Conservation (phyloP, 1,140 invertebrate species). For the Drosophila mauritiana region DNA sequence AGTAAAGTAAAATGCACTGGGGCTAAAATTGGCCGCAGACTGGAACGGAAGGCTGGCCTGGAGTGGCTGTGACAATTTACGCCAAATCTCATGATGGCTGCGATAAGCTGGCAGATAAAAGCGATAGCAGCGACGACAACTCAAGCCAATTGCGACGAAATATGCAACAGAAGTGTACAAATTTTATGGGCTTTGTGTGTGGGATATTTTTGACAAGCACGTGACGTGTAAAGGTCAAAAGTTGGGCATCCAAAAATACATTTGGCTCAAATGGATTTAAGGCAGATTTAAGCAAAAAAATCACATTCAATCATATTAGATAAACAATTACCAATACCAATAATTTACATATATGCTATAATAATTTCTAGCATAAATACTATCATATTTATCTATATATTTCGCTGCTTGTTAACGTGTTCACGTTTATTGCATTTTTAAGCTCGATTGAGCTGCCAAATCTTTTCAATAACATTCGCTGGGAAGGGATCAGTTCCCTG, state of each 20-base stretch:
- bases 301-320: no score
- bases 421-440: background rate
- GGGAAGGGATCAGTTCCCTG: background rate
- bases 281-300: no score
- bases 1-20: constrained; percentile 23
- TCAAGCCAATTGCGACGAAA: constrained; percentile 43
- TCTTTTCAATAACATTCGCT: constrained; percentile 12
- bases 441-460: background rate
- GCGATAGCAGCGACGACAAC: constrained; percentile 32
- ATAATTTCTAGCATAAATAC: no score
- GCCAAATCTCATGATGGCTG: constrained; percentile 61
- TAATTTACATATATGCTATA: no score
- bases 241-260: constrained; percentile 23
- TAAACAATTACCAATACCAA: no score
- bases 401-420: no score
- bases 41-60: background rate
- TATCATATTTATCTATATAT: no score
- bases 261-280: constrained; percentile 6
- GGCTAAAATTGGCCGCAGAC: background rate
- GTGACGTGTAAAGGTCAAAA: constrained; percentile 27
- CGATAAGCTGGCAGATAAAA: constrained; percentile 66
- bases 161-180: constrained; percentile 43
- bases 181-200: constrained; percentile 24
- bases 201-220: constrained; percentile 30
- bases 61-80: constrained; percentile 54